phyloP scores from a whole-genome alignment of 2,113 vertebrate genomes.

The Procapra przewalskii region DNA sequence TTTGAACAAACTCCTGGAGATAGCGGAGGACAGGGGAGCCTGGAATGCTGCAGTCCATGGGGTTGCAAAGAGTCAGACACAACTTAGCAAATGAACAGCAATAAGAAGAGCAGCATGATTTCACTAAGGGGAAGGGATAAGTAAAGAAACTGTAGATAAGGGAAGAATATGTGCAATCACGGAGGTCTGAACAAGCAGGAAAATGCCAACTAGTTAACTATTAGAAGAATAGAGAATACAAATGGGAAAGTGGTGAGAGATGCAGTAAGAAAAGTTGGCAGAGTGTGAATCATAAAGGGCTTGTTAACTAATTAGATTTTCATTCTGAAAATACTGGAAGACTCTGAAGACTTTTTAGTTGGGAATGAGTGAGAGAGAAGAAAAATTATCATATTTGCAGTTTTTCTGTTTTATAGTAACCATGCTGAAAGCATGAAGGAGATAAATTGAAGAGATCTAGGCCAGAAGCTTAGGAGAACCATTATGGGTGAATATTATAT shows the following conservation, averaged over 20 bases:
- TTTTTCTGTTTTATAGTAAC: neutral
- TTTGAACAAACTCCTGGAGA: neutral
- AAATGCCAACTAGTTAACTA: neutral
- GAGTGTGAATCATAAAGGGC: neutral
- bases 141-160: neutral
- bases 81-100: neutral
- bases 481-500: neutral
- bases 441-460: neutral
- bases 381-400: neutral
- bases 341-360: neutral
- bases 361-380: neutral
- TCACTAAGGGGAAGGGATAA: neutral
- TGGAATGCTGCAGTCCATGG: neutral
- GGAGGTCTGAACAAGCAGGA: neutral
- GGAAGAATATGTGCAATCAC: neutral
- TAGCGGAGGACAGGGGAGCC: neutral
- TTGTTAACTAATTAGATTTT: neutral
- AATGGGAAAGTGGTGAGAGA: neutral
- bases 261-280: neutral
- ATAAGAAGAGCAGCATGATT: neutral
- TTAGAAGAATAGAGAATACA: neutral
- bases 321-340: neutral
- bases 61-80: neutral
- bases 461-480: conserved; percentile 13
- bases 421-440: neutral